Evolutionary conservation across 2,797 vertebrate species (phyloP).

Genomic region (Gobionotothen gibberifrons): DNA sequence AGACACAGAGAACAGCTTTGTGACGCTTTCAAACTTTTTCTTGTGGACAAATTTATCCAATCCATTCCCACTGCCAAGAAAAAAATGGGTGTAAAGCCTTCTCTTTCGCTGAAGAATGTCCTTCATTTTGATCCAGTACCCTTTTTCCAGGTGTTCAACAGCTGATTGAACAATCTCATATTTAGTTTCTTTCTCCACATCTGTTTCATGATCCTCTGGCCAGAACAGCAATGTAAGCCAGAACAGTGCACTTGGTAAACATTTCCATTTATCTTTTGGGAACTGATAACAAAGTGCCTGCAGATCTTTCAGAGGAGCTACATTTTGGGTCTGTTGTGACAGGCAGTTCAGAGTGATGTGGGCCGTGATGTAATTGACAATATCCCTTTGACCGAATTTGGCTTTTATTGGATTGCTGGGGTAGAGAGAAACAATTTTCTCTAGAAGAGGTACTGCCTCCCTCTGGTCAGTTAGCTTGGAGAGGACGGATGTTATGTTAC

Average conservation of each 20-base stretch:
- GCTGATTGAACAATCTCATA: slow-evolving; percentile 80
- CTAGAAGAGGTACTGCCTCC: slow-evolving; percentile 64
- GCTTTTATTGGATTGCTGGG: slow-evolving; percentile 67
- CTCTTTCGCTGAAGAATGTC: slow-evolving; percentile 82
- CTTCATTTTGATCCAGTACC: slow-evolving; percentile 80
- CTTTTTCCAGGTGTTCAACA: slow-evolving; percentile 77
- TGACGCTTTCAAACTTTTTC: slow-evolving; percentile 71
- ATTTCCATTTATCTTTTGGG: slow-evolving; percentile 69
- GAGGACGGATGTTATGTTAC: slow-evolving; percentile 84
- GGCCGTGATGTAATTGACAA: slow-evolving; percentile 81
- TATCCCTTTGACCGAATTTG: slow-evolving; percentile 75
- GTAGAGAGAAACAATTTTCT: slow-evolving; percentile 82
- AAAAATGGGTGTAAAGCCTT: slow-evolving; percentile 86
- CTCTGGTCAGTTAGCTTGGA: slow-evolving; percentile 81
- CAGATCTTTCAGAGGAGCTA: slow-evolving; percentile 71
- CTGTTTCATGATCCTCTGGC: slow-evolving; percentile 85
- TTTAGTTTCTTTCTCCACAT: slow-evolving; percentile 71
- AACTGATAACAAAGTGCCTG: slow-evolving; percentile 80
- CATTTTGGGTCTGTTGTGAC: slow-evolving; percentile 67
- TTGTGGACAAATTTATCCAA: slow-evolving; percentile 79
- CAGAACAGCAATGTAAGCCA: slow-evolving; percentile 87
- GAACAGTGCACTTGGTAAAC: slow-evolving; percentile 81
- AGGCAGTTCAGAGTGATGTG: slow-evolving; percentile 84
- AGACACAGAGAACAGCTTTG: slow-evolving; percentile 54
- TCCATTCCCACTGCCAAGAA: slow-evolving; percentile 80